These are phyloP conservation scores for Cettia cetti DNA, from an alignment of 2,113 vertebrate genomes.

Conservation along the genomic window DNA sequence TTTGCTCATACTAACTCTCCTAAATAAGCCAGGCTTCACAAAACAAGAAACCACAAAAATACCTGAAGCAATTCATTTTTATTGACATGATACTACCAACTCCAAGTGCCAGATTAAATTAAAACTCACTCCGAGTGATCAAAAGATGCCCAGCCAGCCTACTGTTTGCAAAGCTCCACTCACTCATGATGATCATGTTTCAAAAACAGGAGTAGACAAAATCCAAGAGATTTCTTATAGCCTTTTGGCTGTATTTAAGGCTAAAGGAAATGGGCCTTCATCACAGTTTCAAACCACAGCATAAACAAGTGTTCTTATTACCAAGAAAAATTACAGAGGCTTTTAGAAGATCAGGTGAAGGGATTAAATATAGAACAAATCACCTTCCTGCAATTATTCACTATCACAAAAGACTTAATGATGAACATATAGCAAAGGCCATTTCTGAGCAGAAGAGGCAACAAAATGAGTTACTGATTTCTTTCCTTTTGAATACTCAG, in stretches of 20 bases:
- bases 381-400: not conserved
- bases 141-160: conserved; percentile 29
- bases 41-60: conserved; percentile 29
- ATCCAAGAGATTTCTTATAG: conserved; percentile 21
- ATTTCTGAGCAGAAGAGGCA: not conserved
- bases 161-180: not conserved
- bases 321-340: not conserved
- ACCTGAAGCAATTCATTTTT: conserved; percentile 49
- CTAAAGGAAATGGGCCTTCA: not conserved
- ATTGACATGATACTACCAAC: not conserved
- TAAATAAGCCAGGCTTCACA: not conserved
- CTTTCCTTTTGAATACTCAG: not conserved
- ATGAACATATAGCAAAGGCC: not conserved
- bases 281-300: not conserved
- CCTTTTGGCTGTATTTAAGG: conserved; percentile 11
- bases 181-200: not conserved
- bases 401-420: not conserved
- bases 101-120: conserved; percentile 36
- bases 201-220: conserved; percentile 16
- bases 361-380: not conserved
- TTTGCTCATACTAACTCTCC: not conserved
- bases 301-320: not conserved
- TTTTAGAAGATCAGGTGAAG: not conserved
- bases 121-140: conserved; percentile 27
- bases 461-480: not conserved